Evolutionary conservation across 2,888 invertebrate species (phyloP), one percentile per base, ranked within the genome.

Genomic region (Epinotia ramella): DNA sequence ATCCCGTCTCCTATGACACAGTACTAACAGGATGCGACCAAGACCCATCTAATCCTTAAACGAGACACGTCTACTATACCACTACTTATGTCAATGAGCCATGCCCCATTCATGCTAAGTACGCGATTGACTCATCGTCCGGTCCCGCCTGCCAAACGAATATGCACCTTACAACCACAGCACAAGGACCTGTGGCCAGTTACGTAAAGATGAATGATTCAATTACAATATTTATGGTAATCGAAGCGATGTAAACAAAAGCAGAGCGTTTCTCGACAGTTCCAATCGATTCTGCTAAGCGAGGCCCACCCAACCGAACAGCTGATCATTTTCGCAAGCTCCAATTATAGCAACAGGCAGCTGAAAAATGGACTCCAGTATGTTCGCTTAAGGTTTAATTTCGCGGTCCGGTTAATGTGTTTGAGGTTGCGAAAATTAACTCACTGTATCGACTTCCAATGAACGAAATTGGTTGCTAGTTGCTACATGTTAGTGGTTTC

Each of bases 51-150:
- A 66, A 73, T 73, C 66, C 73, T 20, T n/a, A 73, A 20, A 60
- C 73, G 66, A 60, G 66, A 66, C 73, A 66, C 73, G 73, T 66
- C 56, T 60, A 24, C 66, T 73, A 66, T 62, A 53, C 40, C 12
- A 33, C 67, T 73, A 68, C 66, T 67, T 73, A 73, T 49, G 60
- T 71, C 28, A 73, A 71, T 44, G 76, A 74, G 65, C 66, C 7
- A 18, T 57, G 66, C 73, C 20, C 56, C 67, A 60, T 68, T 67
- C 73, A 60, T 62, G 66, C 65, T 59, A 53, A 73, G 18, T 53
- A 67, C 46, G 24, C 33, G n/a, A 16, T 57, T 73, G 73, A 73
- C 18, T 73, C 73, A 73, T 18, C 57, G 56, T 57, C 73, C 62
- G 73, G 49, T 57, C 12, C 49, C 66, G 0, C 3, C 13, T 49